Conservation (phyloP, 1,140 invertebrate species). For the Drosophila albomicans region DNA sequence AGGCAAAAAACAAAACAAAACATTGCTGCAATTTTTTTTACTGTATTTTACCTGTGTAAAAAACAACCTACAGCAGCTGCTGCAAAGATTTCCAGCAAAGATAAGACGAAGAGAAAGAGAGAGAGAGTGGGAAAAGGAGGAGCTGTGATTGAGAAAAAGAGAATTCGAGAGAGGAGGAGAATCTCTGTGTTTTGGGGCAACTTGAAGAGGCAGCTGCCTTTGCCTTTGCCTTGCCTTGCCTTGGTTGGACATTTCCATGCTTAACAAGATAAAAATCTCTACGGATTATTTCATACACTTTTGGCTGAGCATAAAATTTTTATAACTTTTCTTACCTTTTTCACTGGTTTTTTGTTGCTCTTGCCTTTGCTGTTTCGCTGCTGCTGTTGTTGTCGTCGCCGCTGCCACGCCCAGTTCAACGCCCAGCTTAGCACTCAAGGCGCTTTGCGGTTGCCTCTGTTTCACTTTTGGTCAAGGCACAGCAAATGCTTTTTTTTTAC, state of each 20-base stretch:
- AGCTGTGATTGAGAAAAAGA: slow-evolving; percentile 2
- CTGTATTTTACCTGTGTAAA: slow-evolving; percentile 31
- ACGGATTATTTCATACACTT: slow-evolving; percentile 76
- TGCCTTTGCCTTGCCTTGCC: neutral
- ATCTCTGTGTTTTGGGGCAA: slow-evolving; percentile 5
- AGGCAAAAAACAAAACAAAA: slow-evolving; percentile 21
- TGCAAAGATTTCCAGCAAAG: slow-evolving; percentile 67
- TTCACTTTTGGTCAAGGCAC: slow-evolving; percentile 69
- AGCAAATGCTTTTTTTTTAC: slow-evolving; percentile 29
- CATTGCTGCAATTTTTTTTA: neutral
- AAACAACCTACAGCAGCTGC: slow-evolving; percentile 64
- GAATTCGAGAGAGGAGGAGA: neutral
- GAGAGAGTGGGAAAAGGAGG: slow-evolving; percentile 24
- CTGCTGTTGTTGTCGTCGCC: slow-evolving; percentile 4
- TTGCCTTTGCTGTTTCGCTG: slow-evolving; percentile 2
- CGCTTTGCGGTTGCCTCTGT: slow-evolving; percentile 65
- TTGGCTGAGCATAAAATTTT: slow-evolving; percentile 58
- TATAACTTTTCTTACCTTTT: slow-evolving; percentile 79
- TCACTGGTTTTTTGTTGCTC: slow-evolving; percentile 23
- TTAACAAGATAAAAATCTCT: slow-evolving; percentile 82
- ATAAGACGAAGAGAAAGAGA: slow-evolving; percentile 44
- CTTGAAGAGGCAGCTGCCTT: slow-evolving; percentile 43
- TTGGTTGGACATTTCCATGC: slow-evolving; percentile 70
- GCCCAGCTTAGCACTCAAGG: slow-evolving; percentile 65
- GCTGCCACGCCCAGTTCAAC: slow-evolving; percentile 53